phyloP scores from a whole-genome alignment of 2,888 invertebrate genomes.

The Melinaea marsaeus region DNA sequence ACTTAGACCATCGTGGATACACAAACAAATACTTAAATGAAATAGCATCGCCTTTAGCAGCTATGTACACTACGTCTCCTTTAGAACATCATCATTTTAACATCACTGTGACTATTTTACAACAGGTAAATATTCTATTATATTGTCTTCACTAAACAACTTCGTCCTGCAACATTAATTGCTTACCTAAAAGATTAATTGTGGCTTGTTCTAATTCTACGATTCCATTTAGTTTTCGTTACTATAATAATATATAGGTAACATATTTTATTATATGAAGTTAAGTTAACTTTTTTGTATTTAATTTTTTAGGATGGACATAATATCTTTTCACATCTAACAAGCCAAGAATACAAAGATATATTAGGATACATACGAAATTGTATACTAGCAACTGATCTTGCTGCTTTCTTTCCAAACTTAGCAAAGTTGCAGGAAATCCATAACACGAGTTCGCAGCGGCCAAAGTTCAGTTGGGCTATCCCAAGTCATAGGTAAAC shows the following conservation, averaged over 20 bases:
- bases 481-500: constrained; percentile 77
- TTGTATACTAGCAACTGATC: constrained; percentile 90
- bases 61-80: constrained; percentile 91
- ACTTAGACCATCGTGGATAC: constrained; percentile 91
- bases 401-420: constrained; percentile 89
- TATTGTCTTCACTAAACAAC: not conserved
- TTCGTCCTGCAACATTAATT: not conserved
- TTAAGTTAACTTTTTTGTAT: not conserved
- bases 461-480: constrained; percentile 81
- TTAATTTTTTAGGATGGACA: constrained; percentile 83
- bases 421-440: constrained; percentile 75
- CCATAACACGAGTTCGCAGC: constrained; percentile 66
- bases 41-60: constrained; percentile 87
- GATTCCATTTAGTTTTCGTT: no score
- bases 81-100: constrained; percentile 94
- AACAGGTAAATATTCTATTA: constrained; percentile 76
- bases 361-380: constrained; percentile 86
- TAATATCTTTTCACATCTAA: constrained; percentile 87
- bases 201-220: no score
- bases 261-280: no score
- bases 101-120: constrained; percentile 90
- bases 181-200: no score
- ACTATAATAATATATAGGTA: no score
- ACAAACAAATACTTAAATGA: constrained; percentile 92
- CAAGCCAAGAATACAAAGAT: constrained; percentile 85